Percentiles rank a stretch among this genome's conserved stretches.
Evolutionary conservation across 1,140 invertebrate species (phyloP).

Genomic region (Lepeophtheirus salmonis): DNA sequence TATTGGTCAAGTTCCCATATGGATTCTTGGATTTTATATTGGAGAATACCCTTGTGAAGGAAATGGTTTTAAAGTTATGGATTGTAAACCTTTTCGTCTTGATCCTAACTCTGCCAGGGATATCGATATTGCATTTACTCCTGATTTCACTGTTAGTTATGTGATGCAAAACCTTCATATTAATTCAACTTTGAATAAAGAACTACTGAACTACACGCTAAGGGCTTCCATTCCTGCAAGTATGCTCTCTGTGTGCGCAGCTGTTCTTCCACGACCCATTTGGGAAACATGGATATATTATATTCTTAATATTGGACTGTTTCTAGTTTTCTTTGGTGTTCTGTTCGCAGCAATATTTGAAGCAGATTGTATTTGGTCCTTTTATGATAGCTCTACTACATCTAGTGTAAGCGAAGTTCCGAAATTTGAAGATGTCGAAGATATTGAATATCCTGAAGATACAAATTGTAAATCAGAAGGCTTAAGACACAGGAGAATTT

Average conservation of each 20-base stretch:
- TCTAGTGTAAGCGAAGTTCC: neutral
- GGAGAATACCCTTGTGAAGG: constrained; percentile 56
- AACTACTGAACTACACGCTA: constrained; percentile 46
- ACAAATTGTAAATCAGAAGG: neutral
- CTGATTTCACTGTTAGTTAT: constrained; percentile 71
- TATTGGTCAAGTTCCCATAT: constrained; percentile 58
- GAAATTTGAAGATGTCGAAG: neutral
- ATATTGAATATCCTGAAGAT: neutral
- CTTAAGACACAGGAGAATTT: neutral
- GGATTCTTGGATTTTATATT: constrained; percentile 51
- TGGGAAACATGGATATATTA: constrained; percentile 61
- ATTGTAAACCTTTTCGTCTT: constrained; percentile 61
- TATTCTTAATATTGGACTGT: constrained; percentile 39
- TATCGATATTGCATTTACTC: constrained; percentile 75
- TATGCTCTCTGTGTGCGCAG: constrained; percentile 49
- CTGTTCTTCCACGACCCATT: constrained; percentile 47
- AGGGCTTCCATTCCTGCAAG: constrained; percentile 57
- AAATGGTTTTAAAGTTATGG: constrained; percentile 63
- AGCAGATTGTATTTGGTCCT: constrained; percentile 42
- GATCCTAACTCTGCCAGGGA: constrained; percentile 58
- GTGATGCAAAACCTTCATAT: constrained; percentile 42
- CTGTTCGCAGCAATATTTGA: constrained; percentile 48
- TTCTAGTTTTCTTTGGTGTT: constrained; percentile 43
- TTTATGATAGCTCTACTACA: neutral
- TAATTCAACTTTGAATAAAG: constrained; percentile 31